Evolutionary conservation across 1,140 invertebrate genomes (phyloP), one percentile per base, ranked within the genome.

Genomic region (Procambarus clarkii): DNA sequence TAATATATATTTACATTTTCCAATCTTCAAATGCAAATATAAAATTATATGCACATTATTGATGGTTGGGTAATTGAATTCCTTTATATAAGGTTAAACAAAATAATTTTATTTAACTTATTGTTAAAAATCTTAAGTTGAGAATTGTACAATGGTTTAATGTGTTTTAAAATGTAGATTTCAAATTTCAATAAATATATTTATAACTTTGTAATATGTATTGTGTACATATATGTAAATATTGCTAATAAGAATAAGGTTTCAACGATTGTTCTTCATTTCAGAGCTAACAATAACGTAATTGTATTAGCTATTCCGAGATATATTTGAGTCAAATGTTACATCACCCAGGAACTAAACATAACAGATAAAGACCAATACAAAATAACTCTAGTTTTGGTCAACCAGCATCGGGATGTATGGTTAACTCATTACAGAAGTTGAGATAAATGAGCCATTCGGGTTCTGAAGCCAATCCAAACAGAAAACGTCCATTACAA

Each of bases 301-400:
- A 60, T 58, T 78, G 24, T 77, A 44, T 64, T 78, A 79, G 74
- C 13, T 60, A 71, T 45, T 4, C 71, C 46, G 34, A 54, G 60
- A 44, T 34, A 79, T 48, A 18, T 78, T 8, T 58, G 13, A 79
- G 50, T 60, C 85, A 87, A 79, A 87, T 87, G 85, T 87, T 77
- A 18, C 58, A 87, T 78, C 85, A 87, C 34, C 85, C 85, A 45
- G 85, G 85, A 54, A 60, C 79, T 79, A 87, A 76, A 87, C 79
- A 87, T 71, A 86, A 74, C 24, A 24, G 45, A 74, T 24, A 13
- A 34, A 21, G 9, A 48, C 77, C 13, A 9, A 5, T 48, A 13
- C 18, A 79, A 48, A 48, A 79, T 21, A 46, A 46, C 24, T 48
- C 15, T 46, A 48, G 21, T 21, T 48, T 21, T 11, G n/a, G 18